These are phyloP conservation scores for Portunus trituberculatus DNA, from an alignment of 1,140 invertebrate species.

Conservation along the genomic window DNA sequence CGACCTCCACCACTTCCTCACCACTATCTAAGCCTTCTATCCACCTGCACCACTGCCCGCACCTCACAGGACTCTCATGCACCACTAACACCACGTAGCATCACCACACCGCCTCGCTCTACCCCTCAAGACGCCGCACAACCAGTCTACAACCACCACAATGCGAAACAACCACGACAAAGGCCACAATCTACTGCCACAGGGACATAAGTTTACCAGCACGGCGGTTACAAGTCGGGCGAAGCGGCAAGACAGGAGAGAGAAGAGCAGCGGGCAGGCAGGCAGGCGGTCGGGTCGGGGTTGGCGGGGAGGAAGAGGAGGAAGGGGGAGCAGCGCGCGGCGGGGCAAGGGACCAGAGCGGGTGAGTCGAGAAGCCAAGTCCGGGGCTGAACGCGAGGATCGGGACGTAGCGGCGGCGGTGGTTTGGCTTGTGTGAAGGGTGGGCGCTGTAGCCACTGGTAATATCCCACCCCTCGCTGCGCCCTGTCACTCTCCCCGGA, in stretches of 20 bases:
- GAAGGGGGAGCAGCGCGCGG: background rate
- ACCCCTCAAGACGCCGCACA: no score
- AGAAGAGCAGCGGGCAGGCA: background rate
- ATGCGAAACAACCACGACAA: no score
- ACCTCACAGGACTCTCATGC: no score
- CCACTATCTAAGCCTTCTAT: no score
- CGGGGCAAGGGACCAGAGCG: background rate
- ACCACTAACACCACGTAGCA: no score
- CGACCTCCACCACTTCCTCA: no score
- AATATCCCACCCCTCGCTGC: constrained; percentile 73
- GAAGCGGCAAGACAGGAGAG: background rate
- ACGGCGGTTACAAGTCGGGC: background rate
- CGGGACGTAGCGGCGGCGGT: constrained; percentile 40
- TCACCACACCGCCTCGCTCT: no score
- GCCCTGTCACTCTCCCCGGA: constrained; percentile 76
- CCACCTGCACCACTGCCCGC: no score
- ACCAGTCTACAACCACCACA: no score
- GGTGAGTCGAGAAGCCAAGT: constrained; percentile 53
- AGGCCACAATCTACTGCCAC: no score
- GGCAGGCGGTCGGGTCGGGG: background rate
- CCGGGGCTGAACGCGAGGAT: constrained; percentile 44
- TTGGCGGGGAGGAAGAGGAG: background rate
- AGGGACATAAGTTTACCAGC: no score
- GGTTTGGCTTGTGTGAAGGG: constrained; percentile 73
- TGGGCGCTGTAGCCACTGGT: constrained; percentile 76